Conservation (phyloP, 2,888 invertebrate genomes). For the Temnothorax rugatulus region DNA sequence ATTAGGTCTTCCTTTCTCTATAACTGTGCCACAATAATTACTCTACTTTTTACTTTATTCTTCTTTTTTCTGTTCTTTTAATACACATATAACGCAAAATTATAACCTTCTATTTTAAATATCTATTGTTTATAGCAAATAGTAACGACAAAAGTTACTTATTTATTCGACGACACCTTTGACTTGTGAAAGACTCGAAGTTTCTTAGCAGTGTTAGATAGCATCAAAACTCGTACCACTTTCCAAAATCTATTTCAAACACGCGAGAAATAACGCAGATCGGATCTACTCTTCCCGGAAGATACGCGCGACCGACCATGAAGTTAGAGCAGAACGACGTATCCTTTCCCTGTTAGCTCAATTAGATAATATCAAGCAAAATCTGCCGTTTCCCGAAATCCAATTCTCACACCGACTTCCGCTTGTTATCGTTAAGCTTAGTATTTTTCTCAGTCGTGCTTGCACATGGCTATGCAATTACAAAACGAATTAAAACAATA, state of each 20-base stretch:
- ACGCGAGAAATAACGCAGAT: conserved; percentile 50
- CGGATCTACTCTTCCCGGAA: conserved; percentile 70
- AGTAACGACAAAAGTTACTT: neutral
- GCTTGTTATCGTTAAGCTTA: conserved; percentile 47
- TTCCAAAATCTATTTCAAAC: conserved; percentile 47
- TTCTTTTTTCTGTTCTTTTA: too few relatives aligned
- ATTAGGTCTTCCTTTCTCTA: neutral
- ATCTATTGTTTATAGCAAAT: neutral
- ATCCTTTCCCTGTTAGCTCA: conserved; percentile 77
- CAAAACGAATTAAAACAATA: neutral
- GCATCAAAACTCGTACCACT: conserved; percentile 11
- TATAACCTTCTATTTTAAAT: neutral
- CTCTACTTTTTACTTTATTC: neutral
- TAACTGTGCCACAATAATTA: neutral
- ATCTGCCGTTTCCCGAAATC: conserved; percentile 73
- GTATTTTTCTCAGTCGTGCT: conserved; percentile 15
- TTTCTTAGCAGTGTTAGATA: conserved; percentile 8
- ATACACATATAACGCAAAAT: neutral
- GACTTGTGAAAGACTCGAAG: neutral
- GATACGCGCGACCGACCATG: conserved; percentile 80
- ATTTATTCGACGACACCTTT: neutral
- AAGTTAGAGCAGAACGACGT: conserved; percentile 76
- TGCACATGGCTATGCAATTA: conserved; percentile 4
- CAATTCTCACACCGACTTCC: conserved; percentile 70
- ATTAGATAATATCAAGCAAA: conserved; percentile 79